Conservation (phyloP, 2,797 vertebrate species). For the Cirrhinus molitorella region DNA sequence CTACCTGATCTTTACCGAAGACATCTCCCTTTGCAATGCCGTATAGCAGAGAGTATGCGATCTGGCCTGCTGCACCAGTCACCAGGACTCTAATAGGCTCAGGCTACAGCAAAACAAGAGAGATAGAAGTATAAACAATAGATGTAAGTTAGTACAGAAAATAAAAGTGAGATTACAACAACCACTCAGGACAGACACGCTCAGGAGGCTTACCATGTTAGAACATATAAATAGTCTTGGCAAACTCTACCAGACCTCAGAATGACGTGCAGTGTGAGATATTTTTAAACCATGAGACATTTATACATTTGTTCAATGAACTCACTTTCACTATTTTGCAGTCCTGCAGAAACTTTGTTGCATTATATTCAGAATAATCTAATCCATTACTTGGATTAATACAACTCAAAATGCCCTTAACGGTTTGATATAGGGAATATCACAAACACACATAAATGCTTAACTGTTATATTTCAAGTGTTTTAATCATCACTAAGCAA, state of each 20-base stretch:
- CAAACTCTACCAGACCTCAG: slow-evolving; percentile 27
- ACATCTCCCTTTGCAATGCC: slow-evolving; percentile 96
- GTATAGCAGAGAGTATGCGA: slow-evolving; percentile 94
- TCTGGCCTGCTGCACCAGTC: slow-evolving; percentile 96
- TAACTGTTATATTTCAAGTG: neutral
- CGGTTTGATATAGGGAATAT: neutral
- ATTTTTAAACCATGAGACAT: slow-evolving; percentile 46
- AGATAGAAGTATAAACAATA: slow-evolving; percentile 23
- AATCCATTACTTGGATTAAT: neutral
- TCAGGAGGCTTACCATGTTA: slow-evolving; percentile 10
- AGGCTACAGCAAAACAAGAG: slow-evolving; percentile 77
- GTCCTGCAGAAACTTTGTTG: neutral
- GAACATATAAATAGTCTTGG: slow-evolving; percentile 55
- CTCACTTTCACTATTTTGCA: neutral
- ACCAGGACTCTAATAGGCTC: slow-evolving; percentile 91
- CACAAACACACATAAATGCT: neutral
- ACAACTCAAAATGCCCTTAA: neutral
- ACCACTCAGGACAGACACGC: slow-evolving; percentile 62
- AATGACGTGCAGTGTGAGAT: slow-evolving; percentile 43
- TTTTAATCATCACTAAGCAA: neutral
- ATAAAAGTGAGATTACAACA: neutral
- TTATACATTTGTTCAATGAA: neutral
- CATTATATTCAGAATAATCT: neutral
- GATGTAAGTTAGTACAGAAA: slow-evolving; percentile 22
- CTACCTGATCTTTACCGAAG: slow-evolving; percentile 97